Evolutionary conservation across 2,888 invertebrate species (phyloP), one percentile per base, ranked within the genome.

Genomic region (Caenorhabditis japonica): DNA sequence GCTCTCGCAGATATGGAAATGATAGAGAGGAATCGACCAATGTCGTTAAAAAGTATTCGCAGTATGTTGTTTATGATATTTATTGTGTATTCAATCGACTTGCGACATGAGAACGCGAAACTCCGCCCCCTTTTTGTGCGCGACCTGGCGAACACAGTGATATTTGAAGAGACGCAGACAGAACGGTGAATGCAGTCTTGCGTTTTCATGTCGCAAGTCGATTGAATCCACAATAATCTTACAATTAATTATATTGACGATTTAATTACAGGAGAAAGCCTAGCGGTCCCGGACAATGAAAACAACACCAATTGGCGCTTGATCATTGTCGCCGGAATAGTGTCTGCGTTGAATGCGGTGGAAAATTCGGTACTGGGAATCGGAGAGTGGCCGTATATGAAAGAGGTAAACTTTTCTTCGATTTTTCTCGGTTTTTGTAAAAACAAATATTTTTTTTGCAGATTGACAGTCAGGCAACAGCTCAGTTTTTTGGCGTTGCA

Each of bases 311-410:
- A 75, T 17, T 77, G 80, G 80, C 25, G 62, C 10, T 47, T 66
- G 21, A 68, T 80, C 19, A 58, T 55, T 33, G 47, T 76, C 0
- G 75, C 80, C 5, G 74, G 72, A 19, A 21, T 76, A 0, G 58
- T 80, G 0, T 62, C 69, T 0, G 69, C 75, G 7, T 53, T 80
- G 51, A 60, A 70, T 10, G 76, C 77, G n/a, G 68, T 80, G 1
- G 80, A 80, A 39, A 72, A 76, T 38, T 70, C 73, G 1, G 74
- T 76, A 4, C 44, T 76, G 27, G 80, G 77, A 27, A 77, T 80
- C 47, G 70, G 78, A 15, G 80, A 80, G 44, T 77, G 75, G 76
- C 77, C 80, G 15, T 80, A 80, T 34, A 80, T 80, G 80, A 62
- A 61, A 53, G 61, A 68, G 39, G 80, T 80, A 30, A 64, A 64